Evolutionary conservation across 2,113 vertebrate species (phyloP).

Genomic region (Dendropsophus ebraccatus): DNA sequence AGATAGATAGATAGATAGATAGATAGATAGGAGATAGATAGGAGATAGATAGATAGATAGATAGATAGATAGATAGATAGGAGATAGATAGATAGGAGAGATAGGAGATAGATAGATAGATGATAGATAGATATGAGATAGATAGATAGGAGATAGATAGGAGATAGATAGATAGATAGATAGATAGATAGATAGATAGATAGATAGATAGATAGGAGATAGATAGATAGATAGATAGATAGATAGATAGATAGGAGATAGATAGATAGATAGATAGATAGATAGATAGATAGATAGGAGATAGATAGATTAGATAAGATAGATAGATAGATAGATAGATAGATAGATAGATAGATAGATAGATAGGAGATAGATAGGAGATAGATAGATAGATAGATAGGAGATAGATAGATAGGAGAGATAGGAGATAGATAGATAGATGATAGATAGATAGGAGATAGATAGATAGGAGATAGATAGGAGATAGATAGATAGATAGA

Average conservation of each 20-base stretch:
- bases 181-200: not conserved
- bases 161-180: conserved; percentile 1
- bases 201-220: conserved; percentile 15
- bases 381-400: not conserved
- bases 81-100: not conserved
- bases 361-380: not conserved
- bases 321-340: too few species aligned
- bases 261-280: not conserved
- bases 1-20: not conserved
- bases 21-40: too few species aligned
- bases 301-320: not conserved
- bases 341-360: conserved; percentile 3
- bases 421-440: not conserved
- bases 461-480: not conserved
- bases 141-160: not conserved
- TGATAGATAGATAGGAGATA: conserved; percentile 5
- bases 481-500: conserved; percentile 10
- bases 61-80: too few species aligned
- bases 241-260: not conserved
- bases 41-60: too few species aligned
- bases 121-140: not conserved
- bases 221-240: conserved; percentile 3
- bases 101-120: not conserved
- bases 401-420: not conserved
- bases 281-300: not conserved